Base-by-base conservation (phyloP, 2,888 invertebrate species). In the Drosophila nigricruria region DNA sequence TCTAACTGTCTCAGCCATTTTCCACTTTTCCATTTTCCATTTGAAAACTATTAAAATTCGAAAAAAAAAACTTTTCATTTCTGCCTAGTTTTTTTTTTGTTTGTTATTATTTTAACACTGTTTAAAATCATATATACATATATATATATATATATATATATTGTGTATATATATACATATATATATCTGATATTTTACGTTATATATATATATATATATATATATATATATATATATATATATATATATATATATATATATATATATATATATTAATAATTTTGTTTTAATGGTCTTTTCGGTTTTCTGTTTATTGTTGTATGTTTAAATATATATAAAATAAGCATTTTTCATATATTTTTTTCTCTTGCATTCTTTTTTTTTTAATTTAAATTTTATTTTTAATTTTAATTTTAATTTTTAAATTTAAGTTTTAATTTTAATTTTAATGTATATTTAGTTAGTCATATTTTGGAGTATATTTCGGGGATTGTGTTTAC, bases 291-390 rank as follows among this genome's bases (percentile, higher is more conserved):
- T 89, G 89, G 84, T 89, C 88, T 69, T 88, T n/a, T 23, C 23
- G 3, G 50, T 49, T 53, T 89, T 73, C 27, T 61, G 50, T 72
- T 88, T 85, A 79, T 79, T 85, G 74, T 89, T 85, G 86, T 88
- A 82, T 82, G 88, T 88, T 78, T 77, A 80, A 80, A 82, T 88
- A 89, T 84, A 89, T 85, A 89, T 85, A 85, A 84, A 89, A 89
- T 84, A 89, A 84, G 89, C 89, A 70, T 76, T 78, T 78, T 58
- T 49, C 38, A 42, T 72, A 50, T 23, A 18, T 68, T 68, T 73
- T 66, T 42, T 61, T 23, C 43, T 43, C 9, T 69, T 62, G 57
- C 47, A n/a, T 57, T 65, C 27, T n/a, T 16, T 27, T 25, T 45
- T 12, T 4, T n/a, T n/a, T n/a, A n/a, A 16, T 34, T 34, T 14